A percentile compares a stretch with the other conserved stretches of the same genome.
Evolutionary conservation across 1,140 invertebrate species (phyloP).

Genomic region (Zaprionus davidi): DNA sequence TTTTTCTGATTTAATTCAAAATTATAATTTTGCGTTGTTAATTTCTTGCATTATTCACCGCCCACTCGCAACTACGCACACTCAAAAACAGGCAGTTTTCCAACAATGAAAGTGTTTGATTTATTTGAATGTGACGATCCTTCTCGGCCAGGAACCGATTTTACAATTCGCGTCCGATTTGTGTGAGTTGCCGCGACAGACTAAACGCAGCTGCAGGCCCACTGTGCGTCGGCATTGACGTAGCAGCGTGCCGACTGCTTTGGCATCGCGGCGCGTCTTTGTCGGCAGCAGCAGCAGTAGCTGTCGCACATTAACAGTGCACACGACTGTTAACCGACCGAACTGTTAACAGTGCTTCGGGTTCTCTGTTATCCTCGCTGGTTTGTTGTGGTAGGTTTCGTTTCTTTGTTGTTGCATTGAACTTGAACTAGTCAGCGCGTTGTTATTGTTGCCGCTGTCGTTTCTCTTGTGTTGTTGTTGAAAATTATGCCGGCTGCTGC

Average conservation of each 20-base stretch:
- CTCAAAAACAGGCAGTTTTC: neutral
- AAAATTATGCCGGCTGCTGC: conserved; percentile 52
- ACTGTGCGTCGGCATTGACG: conserved; percentile 9
- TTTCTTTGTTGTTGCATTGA: conserved; percentile 46
- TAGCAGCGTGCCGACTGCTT: conserved; percentile 7
- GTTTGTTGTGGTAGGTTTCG: conserved; percentile 43
- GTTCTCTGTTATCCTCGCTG: conserved; percentile 19
- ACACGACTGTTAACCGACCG: conserved; percentile 23
- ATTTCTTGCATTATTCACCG: neutral
- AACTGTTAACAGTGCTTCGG: conserved; percentile 27
- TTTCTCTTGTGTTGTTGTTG: conserved; percentile 24
- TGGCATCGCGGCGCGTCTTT: neutral
- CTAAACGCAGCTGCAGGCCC: conserved; percentile 31
- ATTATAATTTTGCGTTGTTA: neutral
- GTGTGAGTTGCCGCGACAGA: conserved; percentile 65
- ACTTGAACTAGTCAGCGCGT: conserved; percentile 42
- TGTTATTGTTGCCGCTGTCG: conserved; percentile 38
- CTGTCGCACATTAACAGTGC: conserved; percentile 25
- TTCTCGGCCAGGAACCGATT: neutral
- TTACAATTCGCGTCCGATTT: conserved; percentile 45
- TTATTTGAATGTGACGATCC: conserved; percentile 3
- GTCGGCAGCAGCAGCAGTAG: neutral
- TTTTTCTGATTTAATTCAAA: neutral
- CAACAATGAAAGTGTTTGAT: conserved; percentile 19
- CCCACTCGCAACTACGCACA: neutral